Base-by-base conservation (phyloP, 2,888 invertebrate genomes). In the Scaeva pyrastri region DNA sequence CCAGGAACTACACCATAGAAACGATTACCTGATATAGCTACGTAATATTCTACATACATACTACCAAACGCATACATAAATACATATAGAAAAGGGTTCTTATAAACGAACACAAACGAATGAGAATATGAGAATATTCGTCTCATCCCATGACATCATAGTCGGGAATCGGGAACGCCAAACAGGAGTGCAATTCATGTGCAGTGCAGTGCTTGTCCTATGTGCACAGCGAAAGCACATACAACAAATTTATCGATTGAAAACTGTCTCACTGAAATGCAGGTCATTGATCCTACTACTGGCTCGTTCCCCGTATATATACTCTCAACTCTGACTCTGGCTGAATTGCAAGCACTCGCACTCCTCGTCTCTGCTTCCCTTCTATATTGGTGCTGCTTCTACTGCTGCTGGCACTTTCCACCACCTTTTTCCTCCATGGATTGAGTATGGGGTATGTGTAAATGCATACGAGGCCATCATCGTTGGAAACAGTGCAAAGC, bases 181-280 rank as follows among this genome's bases (percentile, higher is more conserved):
- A n/a, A 39, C 62, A 80, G 64, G 50, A 78, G 73, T 73, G 62
- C 76, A 78, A 75, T 88, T 71, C 82, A 88, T 88, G 11, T 31
- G 10, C 8, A 19, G 8, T 21, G 8, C 12, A 11, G n/a, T 4
- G 19, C 19, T 80, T 90, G 8, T 31, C 5, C 31, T 31, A 31
- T 31, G 31, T 31, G 31, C 31, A 5, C 31, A 31, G 26, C 26
- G 3, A 2, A 26, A 26, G 89, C 89, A 90, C 90, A 90, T 90
- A 89, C 90, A 90, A 88, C 89, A 88, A 89, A 90, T 90, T 90
- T 92, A 92, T 92, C 92, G 92, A 92, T 92, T 91, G 91, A 91
- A 92, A 91, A 90, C 90, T 91, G 92, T 92, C 92, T 92, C 92
- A 91, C 90, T 90, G 90, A 91, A 92, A 92, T 91, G 90, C 91